phyloP scores from a whole-genome alignment of 2,888 invertebrate genomes.

The Eupithecia centaureata region DNA sequence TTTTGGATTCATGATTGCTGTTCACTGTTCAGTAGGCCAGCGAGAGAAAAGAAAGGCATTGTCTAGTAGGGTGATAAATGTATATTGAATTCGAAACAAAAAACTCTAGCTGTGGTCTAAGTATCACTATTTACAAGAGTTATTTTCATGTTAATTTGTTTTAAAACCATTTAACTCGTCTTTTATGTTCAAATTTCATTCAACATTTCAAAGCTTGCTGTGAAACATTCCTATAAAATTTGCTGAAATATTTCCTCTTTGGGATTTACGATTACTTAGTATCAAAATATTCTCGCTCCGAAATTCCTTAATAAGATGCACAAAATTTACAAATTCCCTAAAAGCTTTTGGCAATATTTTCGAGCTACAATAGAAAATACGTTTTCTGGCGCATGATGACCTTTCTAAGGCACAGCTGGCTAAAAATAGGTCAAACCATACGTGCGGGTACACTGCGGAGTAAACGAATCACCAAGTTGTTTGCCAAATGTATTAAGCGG shows the following conservation, averaged over 20 bases:
- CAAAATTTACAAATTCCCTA: conserved; percentile 11
- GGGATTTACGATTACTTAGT: conserved; percentile 9
- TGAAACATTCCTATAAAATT: conserved; percentile 1
- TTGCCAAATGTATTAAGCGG: conserved; percentile 73
- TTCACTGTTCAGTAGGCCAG: neutral
- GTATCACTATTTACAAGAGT: neutral
- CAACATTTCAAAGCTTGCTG: neutral
- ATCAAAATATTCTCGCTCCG: conserved; percentile 1
- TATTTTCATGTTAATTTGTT: neutral
- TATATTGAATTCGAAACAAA: too few relatives aligned
- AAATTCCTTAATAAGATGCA: conserved; percentile 5
- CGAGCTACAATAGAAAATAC: conserved; percentile 8
- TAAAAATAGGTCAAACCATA: conserved; percentile 38
- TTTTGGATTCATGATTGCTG: neutral
- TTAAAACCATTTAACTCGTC: neutral
- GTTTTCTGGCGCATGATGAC: conserved; percentile 16
- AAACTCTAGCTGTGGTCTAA: too few relatives aligned
- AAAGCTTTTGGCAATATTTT: conserved; percentile 12
- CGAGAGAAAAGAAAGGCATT: neutral
- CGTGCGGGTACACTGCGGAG: conserved; percentile 21
- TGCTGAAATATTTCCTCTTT: neutral
- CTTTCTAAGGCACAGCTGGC: conserved; percentile 20
- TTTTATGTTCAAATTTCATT: neutral
- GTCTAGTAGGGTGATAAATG: neutral
- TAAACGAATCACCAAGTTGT: conserved; percentile 52